Conservation (phyloP, 2,797 vertebrate genomes). For the Myoxocephalus aenaeus region DNA sequence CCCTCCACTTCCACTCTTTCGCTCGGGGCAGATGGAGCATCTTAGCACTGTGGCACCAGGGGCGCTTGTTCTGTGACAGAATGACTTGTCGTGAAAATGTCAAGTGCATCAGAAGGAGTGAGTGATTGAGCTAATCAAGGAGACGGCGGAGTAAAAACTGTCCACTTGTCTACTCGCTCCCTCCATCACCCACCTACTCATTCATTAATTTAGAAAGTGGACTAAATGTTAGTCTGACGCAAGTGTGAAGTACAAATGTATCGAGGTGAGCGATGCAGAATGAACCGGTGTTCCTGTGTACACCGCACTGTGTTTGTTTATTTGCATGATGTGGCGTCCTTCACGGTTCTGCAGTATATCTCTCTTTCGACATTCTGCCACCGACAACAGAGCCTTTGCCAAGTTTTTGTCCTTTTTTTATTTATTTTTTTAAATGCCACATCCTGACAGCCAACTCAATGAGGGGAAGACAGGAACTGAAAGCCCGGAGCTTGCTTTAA, state of each 20-base stretch:
- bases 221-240: slow-evolving; percentile 45
- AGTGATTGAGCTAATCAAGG: slow-evolving; percentile 81
- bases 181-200: slow-evolving; percentile 55
- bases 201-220: slow-evolving; percentile 66
- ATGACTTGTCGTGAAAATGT: slow-evolving; percentile 81
- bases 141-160: slow-evolving; percentile 70
- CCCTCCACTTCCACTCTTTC: slow-evolving; percentile 49
- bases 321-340: slow-evolving; percentile 70
- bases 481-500: slow-evolving; percentile 68
- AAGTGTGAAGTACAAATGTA: too few species aligned
- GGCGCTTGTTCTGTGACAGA: slow-evolving; percentile 75
- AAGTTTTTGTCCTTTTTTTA: slow-evolving; percentile 58
- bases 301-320: slow-evolving; percentile 51
- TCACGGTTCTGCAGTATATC: slow-evolving; percentile 63
- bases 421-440: slow-evolving; percentile 69
- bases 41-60: slow-evolving; percentile 77
- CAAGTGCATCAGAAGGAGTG: slow-evolving; percentile 80
- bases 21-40: slow-evolving; percentile 78
- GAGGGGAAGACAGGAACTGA: slow-evolving; percentile 38
- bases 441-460: slow-evolving; percentile 57
- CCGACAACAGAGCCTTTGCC: slow-evolving; percentile 69
- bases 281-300: slow-evolving; percentile 15
- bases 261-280: too few species aligned
- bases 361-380: slow-evolving; percentile 52
- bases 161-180: slow-evolving; percentile 56